Base-by-base conservation (phyloP, 2,797 vertebrate species). In the Pseudopleuronectes americanus region DNA sequence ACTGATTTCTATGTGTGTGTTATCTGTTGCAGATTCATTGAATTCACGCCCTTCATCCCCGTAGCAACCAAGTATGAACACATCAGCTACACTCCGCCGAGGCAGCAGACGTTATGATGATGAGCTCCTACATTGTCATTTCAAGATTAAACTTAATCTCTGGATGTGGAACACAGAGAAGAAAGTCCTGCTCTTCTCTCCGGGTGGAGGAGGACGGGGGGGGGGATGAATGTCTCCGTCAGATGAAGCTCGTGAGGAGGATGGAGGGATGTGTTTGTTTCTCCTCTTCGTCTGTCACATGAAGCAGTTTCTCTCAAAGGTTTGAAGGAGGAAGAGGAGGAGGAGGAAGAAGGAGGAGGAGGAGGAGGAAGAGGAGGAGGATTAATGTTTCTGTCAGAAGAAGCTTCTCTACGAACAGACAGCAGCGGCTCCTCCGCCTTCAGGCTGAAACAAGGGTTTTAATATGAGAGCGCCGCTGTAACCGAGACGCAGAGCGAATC, bases 301-400 rank as follows among this genome's bases (percentile, higher is more conserved):
- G 66, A 76, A 89, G 79, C 82, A 12, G 69, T 64, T 85, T 71
- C 84, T 76, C 84, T 54, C 26, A 66, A 82, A 74, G 80, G 71
- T 65, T 68, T 14, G n/a, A n/a, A 57, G 55, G 55, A 57, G 55
- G 55, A 36, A 31, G 56, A 57, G 76, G 71, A 68, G 70, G 78
- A 83, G 80, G 84, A 84, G 81, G 41, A 43, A 2, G 41, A n/a
- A 43, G 16, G 41, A 43, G 12, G 36, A 45, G 13, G 88, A 81
- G 52, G 80, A 76, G 81, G 76, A 24, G 33, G 72, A 74, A 83
- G 84, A 90, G 74, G 69, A 84, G 36, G 72, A 74, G 84, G 85
- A 90, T 88, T 88, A 90, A 88, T 84, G 88, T 90, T 84, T 72
- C 71, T 87, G 90, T 90, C 86, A 84, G 79, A 77, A 77, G 85